These are phyloP conservation scores for Pogonocherus hispidulus DNA, from an alignment of 2,888 invertebrate genomes.

Conservation along the genomic window DNA sequence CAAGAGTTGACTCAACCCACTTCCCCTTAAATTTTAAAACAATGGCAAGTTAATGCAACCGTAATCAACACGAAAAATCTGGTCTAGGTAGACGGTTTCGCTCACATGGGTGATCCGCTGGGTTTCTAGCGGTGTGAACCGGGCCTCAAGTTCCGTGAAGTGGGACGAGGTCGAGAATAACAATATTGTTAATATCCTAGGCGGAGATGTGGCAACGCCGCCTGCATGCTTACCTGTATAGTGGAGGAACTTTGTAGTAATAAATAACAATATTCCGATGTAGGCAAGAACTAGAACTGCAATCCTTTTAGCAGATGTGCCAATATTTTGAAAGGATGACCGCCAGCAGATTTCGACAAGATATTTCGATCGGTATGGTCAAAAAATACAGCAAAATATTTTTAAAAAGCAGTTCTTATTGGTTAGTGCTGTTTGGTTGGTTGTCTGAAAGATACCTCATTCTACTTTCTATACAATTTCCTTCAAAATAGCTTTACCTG, in stretches of 20 bases:
- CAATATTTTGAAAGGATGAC: neutral
- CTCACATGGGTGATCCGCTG: constrained; percentile 48
- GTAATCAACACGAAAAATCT: neutral
- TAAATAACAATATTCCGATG: neutral
- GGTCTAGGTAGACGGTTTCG: constrained; percentile 22
- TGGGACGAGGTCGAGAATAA: constrained; percentile 68
- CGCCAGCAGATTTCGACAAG: neutral
- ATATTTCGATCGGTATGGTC: no score
- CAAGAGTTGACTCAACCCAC: neutral
- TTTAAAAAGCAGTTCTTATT: no score
- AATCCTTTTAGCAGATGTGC: constrained; percentile 14
- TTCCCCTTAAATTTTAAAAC: neutral
- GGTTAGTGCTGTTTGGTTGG: no score
- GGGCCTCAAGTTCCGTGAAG: constrained; percentile 66
- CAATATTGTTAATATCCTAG: constrained; percentile 63
- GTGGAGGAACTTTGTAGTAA: constrained; percentile 31
- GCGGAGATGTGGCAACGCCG: constrained; percentile 56
- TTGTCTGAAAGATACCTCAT: no score
- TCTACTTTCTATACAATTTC: no score
- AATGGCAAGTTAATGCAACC: neutral
- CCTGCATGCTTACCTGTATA: constrained; percentile 55
- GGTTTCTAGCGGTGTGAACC: constrained; percentile 59
- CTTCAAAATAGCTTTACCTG: no score
- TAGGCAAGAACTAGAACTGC: constrained; percentile 10
- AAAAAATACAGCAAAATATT: no score